Evolutionary conservation across 2,888 invertebrate species (phyloP).

Genomic region (Luffia ferchaultella): DNA sequence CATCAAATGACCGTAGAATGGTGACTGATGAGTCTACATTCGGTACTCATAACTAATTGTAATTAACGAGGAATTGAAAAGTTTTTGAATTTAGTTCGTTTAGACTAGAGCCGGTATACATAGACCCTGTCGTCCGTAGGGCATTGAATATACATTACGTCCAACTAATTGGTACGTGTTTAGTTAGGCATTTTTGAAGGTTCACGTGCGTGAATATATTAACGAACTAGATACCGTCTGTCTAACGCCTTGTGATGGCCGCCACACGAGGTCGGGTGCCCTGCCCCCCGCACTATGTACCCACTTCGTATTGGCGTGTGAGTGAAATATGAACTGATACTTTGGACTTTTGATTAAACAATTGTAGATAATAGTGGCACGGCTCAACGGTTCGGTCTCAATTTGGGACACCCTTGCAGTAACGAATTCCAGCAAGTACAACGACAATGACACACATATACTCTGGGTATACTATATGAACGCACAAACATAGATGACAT

Average conservation of each 20-base stretch:
- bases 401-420: slow-evolving; percentile 17
- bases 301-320: background rate
- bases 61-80: no score
- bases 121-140: no score
- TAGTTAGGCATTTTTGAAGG: background rate
- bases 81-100: no score
- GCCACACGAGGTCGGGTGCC: slow-evolving; percentile 2
- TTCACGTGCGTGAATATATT: background rate
- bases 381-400: slow-evolving; percentile 35
- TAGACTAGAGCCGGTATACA: no score
- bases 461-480: no score
- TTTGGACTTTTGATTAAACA: background rate
- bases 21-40: no score
- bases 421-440: background rate
- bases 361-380: slow-evolving; percentile 5
- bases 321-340: background rate
- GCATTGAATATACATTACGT: background rate
- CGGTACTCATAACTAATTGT: no score
- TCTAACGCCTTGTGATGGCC: background rate
- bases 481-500: no score
- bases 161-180: no score
- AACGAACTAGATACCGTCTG: background rate
- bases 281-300: background rate
- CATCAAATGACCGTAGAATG: no score
- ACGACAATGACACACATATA: no score